Conservation (phyloP, 2,113 vertebrate species). For the Python bivittatus region DNA sequence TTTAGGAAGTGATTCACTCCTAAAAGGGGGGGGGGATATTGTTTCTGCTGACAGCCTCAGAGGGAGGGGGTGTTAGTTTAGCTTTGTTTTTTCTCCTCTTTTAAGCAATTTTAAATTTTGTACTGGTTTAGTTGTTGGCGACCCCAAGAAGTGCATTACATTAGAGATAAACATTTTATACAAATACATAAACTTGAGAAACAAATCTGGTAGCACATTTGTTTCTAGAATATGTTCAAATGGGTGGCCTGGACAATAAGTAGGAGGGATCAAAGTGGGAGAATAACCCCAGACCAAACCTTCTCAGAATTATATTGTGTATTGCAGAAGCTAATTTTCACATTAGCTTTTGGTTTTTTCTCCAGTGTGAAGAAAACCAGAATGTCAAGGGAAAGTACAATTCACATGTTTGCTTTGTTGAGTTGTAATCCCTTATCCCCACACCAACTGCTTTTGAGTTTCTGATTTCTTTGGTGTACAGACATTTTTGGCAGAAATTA, state of each 20-base stretch:
- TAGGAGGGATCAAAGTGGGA: background rate
- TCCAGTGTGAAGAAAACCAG: conserved; percentile 24
- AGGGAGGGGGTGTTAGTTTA: background rate
- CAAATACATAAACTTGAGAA: background rate
- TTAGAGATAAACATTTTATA: background rate
- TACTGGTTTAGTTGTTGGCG: background rate
- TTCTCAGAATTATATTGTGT: conserved; percentile 28
- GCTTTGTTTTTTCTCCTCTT: background rate
- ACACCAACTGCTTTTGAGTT: conserved; percentile 8
- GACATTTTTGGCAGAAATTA: conserved; percentile 28
- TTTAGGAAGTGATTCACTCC: background rate
- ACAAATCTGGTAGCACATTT: background rate
- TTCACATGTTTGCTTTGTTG: conserved; percentile 10
- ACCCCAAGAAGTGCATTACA: background rate
- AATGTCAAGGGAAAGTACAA: background rate
- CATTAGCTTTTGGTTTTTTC: conserved; percentile 8
- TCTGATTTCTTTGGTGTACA: background rate
- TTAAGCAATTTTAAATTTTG: background rate
- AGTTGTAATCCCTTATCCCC: background rate
- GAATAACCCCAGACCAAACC: background rate
- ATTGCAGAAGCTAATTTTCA: conserved; percentile 34
- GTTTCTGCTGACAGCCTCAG: background rate
- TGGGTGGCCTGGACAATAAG: background rate
- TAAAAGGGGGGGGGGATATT: no score
- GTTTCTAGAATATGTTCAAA: background rate